phyloP scores from a whole-genome alignment of 37 sponge, comb jelly and placozoan species.

The Halisarca cf. caerulea region DNA sequence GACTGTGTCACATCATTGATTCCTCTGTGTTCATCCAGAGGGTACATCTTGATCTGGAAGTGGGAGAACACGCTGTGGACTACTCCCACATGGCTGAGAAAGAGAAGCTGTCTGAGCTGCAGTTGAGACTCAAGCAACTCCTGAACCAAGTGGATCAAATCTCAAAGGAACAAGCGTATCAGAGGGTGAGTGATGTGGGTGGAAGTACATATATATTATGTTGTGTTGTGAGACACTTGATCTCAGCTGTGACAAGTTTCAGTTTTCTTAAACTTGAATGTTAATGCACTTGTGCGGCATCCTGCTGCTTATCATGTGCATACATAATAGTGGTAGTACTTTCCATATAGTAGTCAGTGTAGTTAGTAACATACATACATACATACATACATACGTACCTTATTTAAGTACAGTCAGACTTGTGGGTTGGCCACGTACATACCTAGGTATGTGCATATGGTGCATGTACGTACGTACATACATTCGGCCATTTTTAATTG shows the following conservation, averaged over 20 bases:
- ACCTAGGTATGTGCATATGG: too few species aligned
- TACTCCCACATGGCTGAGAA: slow-evolving; percentile 90
- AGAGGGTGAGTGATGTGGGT: slow-evolving; percentile 93
- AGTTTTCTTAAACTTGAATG: too few species aligned
- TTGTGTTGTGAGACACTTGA: too few species aligned
- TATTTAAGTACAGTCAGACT: too few species aligned
- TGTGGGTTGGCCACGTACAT: too few species aligned
- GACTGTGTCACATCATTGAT: too few species aligned
- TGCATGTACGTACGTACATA: too few species aligned
- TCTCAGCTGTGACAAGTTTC: too few species aligned
- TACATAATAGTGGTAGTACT: too few species aligned
- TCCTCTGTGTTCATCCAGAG: slow-evolving; percentile 51
- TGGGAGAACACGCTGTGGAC: slow-evolving; percentile 97
- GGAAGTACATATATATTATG: background rate
- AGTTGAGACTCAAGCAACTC: slow-evolving; percentile 91
- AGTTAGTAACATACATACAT: background rate
- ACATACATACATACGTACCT: background rate
- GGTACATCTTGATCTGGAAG: slow-evolving; percentile 80
- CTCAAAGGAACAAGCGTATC: slow-evolving; percentile 94
- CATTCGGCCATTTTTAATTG: too few species aligned
- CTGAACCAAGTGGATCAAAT: slow-evolving; percentile 98
- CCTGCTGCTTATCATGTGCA: too few species aligned
- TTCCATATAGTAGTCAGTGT: background rate
- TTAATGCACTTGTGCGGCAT: too few species aligned
- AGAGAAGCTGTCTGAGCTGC: slow-evolving; percentile 96